Base-by-base conservation (phyloP, 23 tunicate genomes). In the Diplosoma virens region DNA sequence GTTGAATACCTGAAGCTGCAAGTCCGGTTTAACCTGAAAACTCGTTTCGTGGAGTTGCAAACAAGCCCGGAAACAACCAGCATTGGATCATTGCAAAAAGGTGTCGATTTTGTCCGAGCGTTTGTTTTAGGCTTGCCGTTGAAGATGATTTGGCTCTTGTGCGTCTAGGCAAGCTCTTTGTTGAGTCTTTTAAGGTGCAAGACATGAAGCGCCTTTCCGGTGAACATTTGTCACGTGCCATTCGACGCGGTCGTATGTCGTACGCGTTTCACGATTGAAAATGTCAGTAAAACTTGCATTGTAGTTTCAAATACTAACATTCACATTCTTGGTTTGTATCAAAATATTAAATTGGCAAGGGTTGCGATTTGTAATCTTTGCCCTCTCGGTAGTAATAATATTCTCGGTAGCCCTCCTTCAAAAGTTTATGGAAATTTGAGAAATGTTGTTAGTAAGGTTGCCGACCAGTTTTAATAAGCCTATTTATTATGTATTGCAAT, bases 351-450 rank as follows among this genome's bases (percentile, higher is more conserved):
- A 41, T 32, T 93, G 14, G 94, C 98, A 0, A 77, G 94, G 67
- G 87, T 76, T 32, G 94, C 98, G 1, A 93, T 93, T 71, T 93
- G 98, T 74, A 82, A 82, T 52, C 67, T 93, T 45, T n/a, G n/a
- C n/a, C n/a, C n/a, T n/a, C n/a, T n/a, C n/a, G n/a, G n/a, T n/a
- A n/a, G n/a, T n/a, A n/a, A n/a, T n/a, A n/a, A n/a, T n/a, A 93
- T 93, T 34, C 33, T 87, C 18, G 94, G 98, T 33, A 78, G 89
- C 41, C 98, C 98, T 2, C 98, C 94, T 54, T 72, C 89, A 5
- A 93, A 93, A 58, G 94, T 93, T 9, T 93, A 93, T 82, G 98
- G 98, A 24, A 93, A 93, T 63, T 84, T 93, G 85, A 71, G 94
- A 59, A 63, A 83, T 17, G 90, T 87, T 30, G 98, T 87, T 16